Evolutionary conservation across 23 tunicate species (phyloP).

Genomic region (Halocynthia roretzi): DNA sequence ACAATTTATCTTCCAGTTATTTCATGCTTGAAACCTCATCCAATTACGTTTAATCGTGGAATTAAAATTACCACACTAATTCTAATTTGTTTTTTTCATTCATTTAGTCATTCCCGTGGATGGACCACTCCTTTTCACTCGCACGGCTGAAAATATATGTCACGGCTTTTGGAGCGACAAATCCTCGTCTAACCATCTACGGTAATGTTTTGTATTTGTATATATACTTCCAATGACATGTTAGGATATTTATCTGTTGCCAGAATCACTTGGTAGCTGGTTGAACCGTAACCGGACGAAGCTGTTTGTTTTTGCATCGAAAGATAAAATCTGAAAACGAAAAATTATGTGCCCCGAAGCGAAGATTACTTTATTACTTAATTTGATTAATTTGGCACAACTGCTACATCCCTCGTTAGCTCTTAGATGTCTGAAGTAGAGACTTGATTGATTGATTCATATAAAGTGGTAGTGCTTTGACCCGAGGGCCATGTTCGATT

Average conservation of each 20-base stretch:
- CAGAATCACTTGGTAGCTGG: neutral
- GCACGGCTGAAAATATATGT: slow-evolving; percentile 43
- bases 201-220: slow-evolving; percentile 5
- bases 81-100: neutral
- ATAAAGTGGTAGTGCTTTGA: neutral
- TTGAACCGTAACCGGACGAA: neutral
- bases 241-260: neutral
- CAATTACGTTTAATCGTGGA: neutral
- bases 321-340: neutral
- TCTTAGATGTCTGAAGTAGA: neutral
- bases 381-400: neutral
- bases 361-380: neutral
- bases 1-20: neutral
- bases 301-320: neutral
- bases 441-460: too few species aligned
- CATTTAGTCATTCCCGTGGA: slow-evolving; percentile 61
- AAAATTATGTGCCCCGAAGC: slow-evolving; percentile 3
- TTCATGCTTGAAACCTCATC: neutral
- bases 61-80: neutral
- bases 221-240: neutral
- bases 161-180: slow-evolving; percentile 42
- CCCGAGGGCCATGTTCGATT: neutral
- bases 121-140: slow-evolving; percentile 31
- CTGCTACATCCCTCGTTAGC: neutral
- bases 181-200: slow-evolving; percentile 12